Base-by-base conservation (phyloP, 2,797 vertebrate species). In the Podarcis lilfordi region DNA sequence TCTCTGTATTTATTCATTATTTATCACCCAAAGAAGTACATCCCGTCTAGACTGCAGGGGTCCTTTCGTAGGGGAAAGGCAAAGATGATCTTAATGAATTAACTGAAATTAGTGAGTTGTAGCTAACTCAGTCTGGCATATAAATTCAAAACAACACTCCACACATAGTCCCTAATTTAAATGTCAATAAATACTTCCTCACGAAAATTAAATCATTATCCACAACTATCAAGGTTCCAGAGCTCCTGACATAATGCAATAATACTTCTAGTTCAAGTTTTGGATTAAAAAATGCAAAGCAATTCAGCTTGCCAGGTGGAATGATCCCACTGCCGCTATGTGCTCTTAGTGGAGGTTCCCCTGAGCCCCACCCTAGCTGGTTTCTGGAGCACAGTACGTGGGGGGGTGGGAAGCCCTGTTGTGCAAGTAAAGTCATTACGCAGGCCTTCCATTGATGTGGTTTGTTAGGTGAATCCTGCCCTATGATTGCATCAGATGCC, bases 1-100 rank as follows among this genome's bases (percentile, higher is more conserved):
- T 91, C 92, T 94, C 87, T 89, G 91, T 94, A 89, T 95, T 95
- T 95, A 95, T 96, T 92, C 95, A 95, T 96, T 96, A 96, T 96
- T 96, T 96, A 96, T 94, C 86, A 93, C 89, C 92, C 89, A 95
- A 95, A 93, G 95, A 94, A 96, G 91, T 90, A 80, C 91, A 91
- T 92, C 80, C 93, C 89, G 90, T 96, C 95, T 95, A 96, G 94
- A 96, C 92, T 92, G 85, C 87, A 93, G 89, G 95, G 93, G 89
- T 90, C 88, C 92, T 95, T 95, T 94, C 90, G 92, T 86, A 93
- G 85, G 87, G 92, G 86, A 92, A 87, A 91, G 89, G 80, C 90
- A 94, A 86, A 90, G 61, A 74, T 91, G 86, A 93, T 93, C 88
- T 89, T 95, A 93, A 92, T 92, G 94, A 93, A 94, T 94, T 11